Evolutionary conservation across 2,888 invertebrate genomes (phyloP), one percentile per base, ranked within the genome.

Genomic region (Drosophila dives): DNA sequence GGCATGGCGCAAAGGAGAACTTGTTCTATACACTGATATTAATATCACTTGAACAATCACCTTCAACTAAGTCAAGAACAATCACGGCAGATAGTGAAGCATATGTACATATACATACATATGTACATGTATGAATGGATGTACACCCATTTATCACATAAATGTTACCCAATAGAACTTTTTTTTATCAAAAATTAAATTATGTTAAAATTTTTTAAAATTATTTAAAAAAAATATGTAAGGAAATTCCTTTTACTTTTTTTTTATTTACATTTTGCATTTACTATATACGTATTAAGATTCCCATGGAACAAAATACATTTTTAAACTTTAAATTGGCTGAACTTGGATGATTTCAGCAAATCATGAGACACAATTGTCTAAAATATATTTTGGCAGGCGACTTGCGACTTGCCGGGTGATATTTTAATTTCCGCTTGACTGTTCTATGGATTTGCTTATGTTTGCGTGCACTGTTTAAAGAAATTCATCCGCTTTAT

Each of bases 1-100:
- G 84, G 53, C 93, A 93, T 93, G 60, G 51, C 3, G n/a, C 53
- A 12, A 29, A n/a, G 50, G 51, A 11, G 29, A 51, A 34, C 12
- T 32, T 36, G 7, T 23, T 26, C 29, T 58, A 23, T n/a, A n/a
- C 36, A 62, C 49, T 68, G 48, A 53, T 45, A 15, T 20, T n/a
- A 49, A 38, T 50, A 53, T 34, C 51, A 6, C 51, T 54, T 40
- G 11, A 12, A 45, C 49, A 20, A 56, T 45, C 68, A 63, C 59
- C 38, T 63, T 63, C 11, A 55, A 1, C 54, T 49, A 59, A 51
- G 61, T 51, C 48, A 49, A 55, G 71, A 59, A 38, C n/a, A 10
- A 20, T 32, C 3, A 42, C 29, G 17, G 6, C 42, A 56, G 20
- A 62, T 45, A 26, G 23, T 26, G 12, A 29, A 1, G 29, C 15